Evolutionary conservation across 2,797 vertebrate genomes (phyloP), one percentile per base, ranked within the genome.

Genomic region (Silurus aristotelis): DNA sequence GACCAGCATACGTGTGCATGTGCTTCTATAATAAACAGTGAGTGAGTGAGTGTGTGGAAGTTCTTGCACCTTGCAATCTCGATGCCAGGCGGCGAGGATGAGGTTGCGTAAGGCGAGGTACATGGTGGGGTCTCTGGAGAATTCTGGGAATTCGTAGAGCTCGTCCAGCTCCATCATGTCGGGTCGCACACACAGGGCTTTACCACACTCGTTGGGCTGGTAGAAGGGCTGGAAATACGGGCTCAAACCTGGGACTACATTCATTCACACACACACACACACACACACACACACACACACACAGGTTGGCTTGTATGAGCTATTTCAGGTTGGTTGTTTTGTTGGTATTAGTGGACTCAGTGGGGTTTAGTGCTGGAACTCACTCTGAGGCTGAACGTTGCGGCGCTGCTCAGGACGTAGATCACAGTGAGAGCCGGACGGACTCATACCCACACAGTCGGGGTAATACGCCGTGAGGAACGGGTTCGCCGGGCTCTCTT

Each of bases 391-490:
- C 78, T 90, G 94, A 1, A 92, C 85, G 52, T 91, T 89, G 85
- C 93, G 94, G 89, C 95, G 92, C 89, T 95, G 96, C 80, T 99
- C 97, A 6, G 94, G 93, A 88, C 97, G 96, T 31, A 95, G 92
- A 89, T 96, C 94, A 6, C 92, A 87, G 87, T 86, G 92, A 86
- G 93, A 95, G 63, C 97, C 96, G 5, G 98, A 98, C 0, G 98
- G 98, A 92, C 98, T 99, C 98, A 99, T 99, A 80, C 98, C 98
- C 83, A 99, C 98, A n/a, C 98, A 99, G 95, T 99, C 98, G 0
- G 98, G 98, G 91, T 99, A 99, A 93, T 99, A 99, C 8, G 97
- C 96, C 4, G 95, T 92, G 13, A 99, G 96, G 92, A 99, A 96
- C 7, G 96, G 97, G 64, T 95, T 96, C 76, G 98, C 97, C 9